Evolutionary conservation across 2,888 invertebrate species (phyloP).

Genomic region (Mimachlamys varia): DNA sequence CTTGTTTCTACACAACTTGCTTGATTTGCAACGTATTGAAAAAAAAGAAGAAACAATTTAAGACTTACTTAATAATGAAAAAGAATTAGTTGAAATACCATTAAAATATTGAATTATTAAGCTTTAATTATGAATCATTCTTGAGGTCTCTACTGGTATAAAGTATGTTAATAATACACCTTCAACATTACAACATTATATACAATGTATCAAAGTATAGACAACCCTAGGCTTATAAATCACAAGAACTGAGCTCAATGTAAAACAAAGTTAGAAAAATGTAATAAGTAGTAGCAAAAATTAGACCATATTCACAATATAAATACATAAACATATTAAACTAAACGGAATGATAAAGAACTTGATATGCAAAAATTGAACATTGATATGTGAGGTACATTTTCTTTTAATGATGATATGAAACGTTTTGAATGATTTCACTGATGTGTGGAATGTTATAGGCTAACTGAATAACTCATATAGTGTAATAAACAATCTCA

Average conservation of each 20-base stretch:
- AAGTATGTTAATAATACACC: background rate
- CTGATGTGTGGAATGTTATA: background rate
- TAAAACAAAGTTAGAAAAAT: background rate
- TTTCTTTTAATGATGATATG: background rate
- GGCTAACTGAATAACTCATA: background rate
- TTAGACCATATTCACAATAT: background rate
- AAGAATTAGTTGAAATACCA: too few relatives aligned
- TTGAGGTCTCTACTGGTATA: background rate
- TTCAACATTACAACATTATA: background rate
- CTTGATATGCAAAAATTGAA: constrained; percentile 29
- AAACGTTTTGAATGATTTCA: background rate
- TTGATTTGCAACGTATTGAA: too few relatives aligned
- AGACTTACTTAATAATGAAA: too few relatives aligned
- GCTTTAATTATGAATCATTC: too few relatives aligned
- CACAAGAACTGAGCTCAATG: constrained; percentile 4
- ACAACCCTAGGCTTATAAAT: background rate
- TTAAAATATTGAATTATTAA: too few relatives aligned
- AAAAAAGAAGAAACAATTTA: too few relatives aligned
- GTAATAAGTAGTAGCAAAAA: constrained; percentile 28
- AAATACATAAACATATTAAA: background rate
- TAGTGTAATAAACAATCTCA: background rate
- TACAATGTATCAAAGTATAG: background rate
- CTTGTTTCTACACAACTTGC: too few relatives aligned
- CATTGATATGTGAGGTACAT: background rate
- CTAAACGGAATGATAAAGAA: background rate